A percentile compares a stretch with the other conserved stretches of the same genome.
phyloP scores from a whole-genome alignment of 2,797 vertebrate species.

The Spinibarbus caldwelli region DNA sequence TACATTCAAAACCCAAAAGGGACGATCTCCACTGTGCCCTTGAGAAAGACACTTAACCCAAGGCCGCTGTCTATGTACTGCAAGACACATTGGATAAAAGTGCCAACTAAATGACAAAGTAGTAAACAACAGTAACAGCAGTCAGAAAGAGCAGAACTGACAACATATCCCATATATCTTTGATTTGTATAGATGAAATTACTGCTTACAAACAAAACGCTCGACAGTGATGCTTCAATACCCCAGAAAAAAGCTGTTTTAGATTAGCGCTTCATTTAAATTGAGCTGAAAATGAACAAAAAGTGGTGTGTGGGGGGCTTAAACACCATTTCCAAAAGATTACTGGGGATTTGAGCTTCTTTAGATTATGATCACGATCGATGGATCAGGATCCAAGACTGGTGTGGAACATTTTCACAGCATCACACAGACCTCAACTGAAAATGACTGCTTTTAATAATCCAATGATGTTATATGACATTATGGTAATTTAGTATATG shows the following conservation, averaged over 20 bases:
- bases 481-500: neutral
- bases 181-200: neutral
- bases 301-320: neutral
- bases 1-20: slow-evolving; percentile 7
- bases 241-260: neutral
- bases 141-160: slow-evolving; percentile 19
- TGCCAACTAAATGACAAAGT: slow-evolving; percentile 11
- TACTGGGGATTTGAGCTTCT: neutral
- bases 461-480: no score
- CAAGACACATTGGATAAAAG: neutral
- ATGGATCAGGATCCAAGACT: neutral
- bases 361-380: neutral
- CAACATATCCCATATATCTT: neutral
- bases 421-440: neutral
- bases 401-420: neutral
- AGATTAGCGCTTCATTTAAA: neutral
- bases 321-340: neutral
- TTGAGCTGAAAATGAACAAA: neutral
- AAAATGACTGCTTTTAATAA: neutral
- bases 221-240: neutral
- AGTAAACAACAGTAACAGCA: slow-evolving; percentile 16
- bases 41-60: slow-evolving; percentile 1
- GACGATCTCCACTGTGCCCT: neutral
- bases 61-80: neutral
- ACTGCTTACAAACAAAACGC: neutral